A percentile compares a stretch with the other conserved stretches of the same genome.
phyloP scores from a whole-genome alignment of 53 echinoderm and acorn worm genomes.

The Antedon mediterranea region DNA sequence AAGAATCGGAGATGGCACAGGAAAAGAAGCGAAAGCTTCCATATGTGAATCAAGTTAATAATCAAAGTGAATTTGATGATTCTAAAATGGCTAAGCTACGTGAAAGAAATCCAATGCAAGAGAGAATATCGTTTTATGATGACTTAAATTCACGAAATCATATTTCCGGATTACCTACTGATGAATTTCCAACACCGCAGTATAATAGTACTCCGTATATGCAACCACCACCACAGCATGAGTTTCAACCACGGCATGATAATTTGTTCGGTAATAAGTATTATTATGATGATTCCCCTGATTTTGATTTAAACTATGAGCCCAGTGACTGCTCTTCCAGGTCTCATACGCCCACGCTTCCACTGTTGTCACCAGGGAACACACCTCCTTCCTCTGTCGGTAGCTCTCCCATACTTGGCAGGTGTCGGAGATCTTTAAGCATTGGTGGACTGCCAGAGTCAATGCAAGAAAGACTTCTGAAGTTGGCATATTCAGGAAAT shows the following conservation, averaged over 20 bases:
- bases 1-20: background rate
- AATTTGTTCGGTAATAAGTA: background rate
- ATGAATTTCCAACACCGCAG: background rate
- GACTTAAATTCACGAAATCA: background rate
- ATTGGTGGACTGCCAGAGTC: background rate
- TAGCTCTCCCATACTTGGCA: constrained; percentile 15
- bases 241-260: background rate
- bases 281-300: constrained; percentile 12
- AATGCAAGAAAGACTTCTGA: background rate
- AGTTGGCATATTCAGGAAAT: background rate
- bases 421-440: background rate
- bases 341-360: constrained; percentile 74
- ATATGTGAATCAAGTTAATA: background rate
- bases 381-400: constrained; percentile 47
- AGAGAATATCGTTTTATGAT: background rate
- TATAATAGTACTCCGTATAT: background rate
- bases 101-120: background rate
- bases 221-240: background rate
- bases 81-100: background rate
- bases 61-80: background rate
- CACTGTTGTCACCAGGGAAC: constrained; percentile 77
- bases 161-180: background rate
- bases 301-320: constrained; percentile 29
- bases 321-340: constrained; percentile 55
- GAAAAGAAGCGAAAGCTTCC: background rate